Base-by-base conservation (phyloP, 92 coral and sea anemone species). In the Metridium senile region DNA sequence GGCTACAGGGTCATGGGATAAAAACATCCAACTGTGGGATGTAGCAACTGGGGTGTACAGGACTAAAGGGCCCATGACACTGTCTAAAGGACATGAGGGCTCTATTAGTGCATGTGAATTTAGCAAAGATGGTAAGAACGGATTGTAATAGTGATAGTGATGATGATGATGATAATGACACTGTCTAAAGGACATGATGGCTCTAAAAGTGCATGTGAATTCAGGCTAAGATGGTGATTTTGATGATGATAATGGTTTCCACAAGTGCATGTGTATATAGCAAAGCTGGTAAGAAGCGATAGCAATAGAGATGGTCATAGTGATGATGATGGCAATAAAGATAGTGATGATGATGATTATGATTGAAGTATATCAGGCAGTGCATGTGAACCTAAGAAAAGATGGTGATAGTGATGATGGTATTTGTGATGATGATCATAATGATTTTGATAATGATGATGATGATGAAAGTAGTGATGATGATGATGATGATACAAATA, bases 1-100 rank as follows among this genome's bases (percentile, higher is more conserved):
- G 51, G 97, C 98, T 0, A 92, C 99, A 66, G 97, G 93, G 30
- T 95, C 99, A n/a, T 95, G 99, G 99, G 99, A 95, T 79, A 95
- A 95, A 68, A 95, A 92, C 45, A 85, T 95, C 62, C 91, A 89
- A 57, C 73, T 95, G 58, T 95, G 99, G 99, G 99, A 95, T 70
- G 85, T 95, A 62, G 93, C 95, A 18, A 89, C 99, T n/a, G 99
- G 99, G 11, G 82, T 90, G 21, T 95, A 89, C 72, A 95, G 99
- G 69, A 95, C 87, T 33, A 81, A 90, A 30, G 99, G 99, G 13
- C 99, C 99, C 61, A 85, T 95, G 27, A 93, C 93, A 32, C 82
- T 95, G 9, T 84, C 93, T 46, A 95, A 95, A 84, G 97, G 99
- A 49, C 99, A 95, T 53, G 99, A 95, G 82, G 99, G 99, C 6